Evolutionary conservation across 2,888 invertebrate species (phyloP).

Genomic region (Nysson spinosus): DNA sequence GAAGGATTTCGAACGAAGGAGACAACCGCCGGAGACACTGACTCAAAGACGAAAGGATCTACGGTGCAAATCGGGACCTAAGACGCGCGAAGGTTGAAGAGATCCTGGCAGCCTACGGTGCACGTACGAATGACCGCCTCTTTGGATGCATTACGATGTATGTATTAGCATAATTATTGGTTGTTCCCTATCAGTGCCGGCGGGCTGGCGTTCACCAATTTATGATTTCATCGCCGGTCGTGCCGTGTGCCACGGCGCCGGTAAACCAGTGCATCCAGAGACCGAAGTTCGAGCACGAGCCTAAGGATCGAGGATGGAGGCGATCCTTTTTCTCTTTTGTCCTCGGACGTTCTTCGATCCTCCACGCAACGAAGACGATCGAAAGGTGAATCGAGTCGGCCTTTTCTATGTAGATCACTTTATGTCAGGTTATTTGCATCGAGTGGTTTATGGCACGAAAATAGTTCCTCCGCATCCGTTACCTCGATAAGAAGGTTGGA

Average conservation of each 20-base stretch:
- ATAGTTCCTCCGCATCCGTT: too few relatives aligned
- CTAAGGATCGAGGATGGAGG: conserved; percentile 47
- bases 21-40: too few relatives aligned
- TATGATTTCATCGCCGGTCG: conserved; percentile 73
- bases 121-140: conserved; percentile 67
- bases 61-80: not conserved
- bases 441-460: too few relatives aligned
- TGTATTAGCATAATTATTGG: conserved; percentile 75
- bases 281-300: conserved; percentile 45
- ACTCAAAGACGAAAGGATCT: too few relatives aligned
- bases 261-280: conserved; percentile 45
- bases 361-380: not conserved
- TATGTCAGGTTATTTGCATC: too few relatives aligned
- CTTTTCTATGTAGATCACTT: not conserved
- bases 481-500: not conserved
- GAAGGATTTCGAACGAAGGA: too few relatives aligned
- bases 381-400: conserved; percentile 3
- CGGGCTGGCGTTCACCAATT: conserved; percentile 72
- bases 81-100: conserved; percentile 5
- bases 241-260: conserved; percentile 59
- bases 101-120: conserved; percentile 36
- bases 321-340: conserved; percentile 28
- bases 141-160: conserved; percentile 70
- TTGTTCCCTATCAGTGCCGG: conserved; percentile 74
- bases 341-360: not conserved